A percentile compares a stretch with the other conserved stretches of the same genome.
These are phyloP conservation scores for Aphis gossypii DNA, from an alignment of 1,140 invertebrate species.

Conservation along the genomic window DNA sequence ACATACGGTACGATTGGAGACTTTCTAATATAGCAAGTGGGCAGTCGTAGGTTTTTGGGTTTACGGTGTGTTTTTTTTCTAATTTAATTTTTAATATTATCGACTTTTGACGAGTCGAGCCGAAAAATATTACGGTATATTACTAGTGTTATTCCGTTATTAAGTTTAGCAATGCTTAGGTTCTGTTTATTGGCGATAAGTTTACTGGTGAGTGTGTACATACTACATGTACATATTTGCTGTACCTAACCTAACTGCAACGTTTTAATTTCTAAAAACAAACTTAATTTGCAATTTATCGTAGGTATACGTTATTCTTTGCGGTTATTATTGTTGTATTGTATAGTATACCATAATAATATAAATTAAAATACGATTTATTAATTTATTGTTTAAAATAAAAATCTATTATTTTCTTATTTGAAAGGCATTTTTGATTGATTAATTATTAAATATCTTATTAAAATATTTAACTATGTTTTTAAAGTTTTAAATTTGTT, in stretches of 20 bases:
- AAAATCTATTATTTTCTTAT: background rate
- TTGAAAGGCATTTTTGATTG: background rate
- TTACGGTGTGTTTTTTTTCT: background rate
- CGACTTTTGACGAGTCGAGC: background rate
- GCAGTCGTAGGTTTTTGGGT: background rate
- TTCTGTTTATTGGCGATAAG: background rate
- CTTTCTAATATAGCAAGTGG: background rate
- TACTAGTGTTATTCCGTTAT: background rate
- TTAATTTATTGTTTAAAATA: too few species aligned
- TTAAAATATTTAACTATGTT: background rate
- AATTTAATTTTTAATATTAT: conserved; percentile 8
- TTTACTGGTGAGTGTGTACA: too few species aligned
- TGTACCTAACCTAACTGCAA: too few species aligned
- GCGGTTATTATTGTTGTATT: too few species aligned
- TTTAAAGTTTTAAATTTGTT: background rate
- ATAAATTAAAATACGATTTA: too few species aligned
- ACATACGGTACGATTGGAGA: background rate
- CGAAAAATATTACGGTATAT: background rate
- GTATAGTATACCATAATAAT: too few species aligned
- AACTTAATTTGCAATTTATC: too few species aligned
- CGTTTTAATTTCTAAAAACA: too few species aligned
- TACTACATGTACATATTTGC: too few species aligned
- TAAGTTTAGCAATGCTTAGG: background rate
- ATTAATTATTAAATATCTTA: background rate
- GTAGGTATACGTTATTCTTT: too few species aligned